phyloP scores from a whole-genome alignment of 2,797 vertebrate genomes.

The Falco peregrinus region DNA sequence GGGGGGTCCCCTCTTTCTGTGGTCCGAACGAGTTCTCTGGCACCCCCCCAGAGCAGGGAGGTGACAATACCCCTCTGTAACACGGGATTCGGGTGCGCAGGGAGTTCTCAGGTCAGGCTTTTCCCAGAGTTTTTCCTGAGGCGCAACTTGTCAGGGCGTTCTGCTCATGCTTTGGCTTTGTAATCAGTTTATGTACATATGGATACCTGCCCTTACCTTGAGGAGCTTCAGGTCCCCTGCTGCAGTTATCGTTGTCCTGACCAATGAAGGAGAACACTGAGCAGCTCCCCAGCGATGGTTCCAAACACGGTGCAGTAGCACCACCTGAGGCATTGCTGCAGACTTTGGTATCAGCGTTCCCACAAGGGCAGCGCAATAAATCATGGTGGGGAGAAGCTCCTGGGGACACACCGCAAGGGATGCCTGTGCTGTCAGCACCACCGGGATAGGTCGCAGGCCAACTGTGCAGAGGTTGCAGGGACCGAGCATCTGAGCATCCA shows the following conservation, averaged over 20 bases:
- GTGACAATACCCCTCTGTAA: neutral
- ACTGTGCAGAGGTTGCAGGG: fast-evolving
- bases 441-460: fast-evolving
- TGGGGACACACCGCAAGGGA: too few relatives aligned
- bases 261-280: neutral
- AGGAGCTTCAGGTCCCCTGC: neutral
- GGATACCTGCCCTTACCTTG: neutral
- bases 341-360: neutral
- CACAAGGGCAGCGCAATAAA: neutral
- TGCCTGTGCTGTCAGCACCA: fast-evolving
- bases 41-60: neutral
- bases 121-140: neutral
- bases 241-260: neutral
- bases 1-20: neutral
- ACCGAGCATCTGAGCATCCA: fast-evolving
- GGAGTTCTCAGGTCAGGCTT: neutral
- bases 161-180: neutral
- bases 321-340: neutral
- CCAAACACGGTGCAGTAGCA: fast-evolving
- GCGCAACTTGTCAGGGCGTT: neutral
- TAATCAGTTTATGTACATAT: neutral
- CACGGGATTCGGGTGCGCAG: fast-evolving
- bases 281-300: fast-evolving
- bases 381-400: neutral
- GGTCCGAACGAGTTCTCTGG: neutral